Evolutionary conservation across 2,888 invertebrate species (phyloP).

Genomic region (Strigamia transsilvanica): DNA sequence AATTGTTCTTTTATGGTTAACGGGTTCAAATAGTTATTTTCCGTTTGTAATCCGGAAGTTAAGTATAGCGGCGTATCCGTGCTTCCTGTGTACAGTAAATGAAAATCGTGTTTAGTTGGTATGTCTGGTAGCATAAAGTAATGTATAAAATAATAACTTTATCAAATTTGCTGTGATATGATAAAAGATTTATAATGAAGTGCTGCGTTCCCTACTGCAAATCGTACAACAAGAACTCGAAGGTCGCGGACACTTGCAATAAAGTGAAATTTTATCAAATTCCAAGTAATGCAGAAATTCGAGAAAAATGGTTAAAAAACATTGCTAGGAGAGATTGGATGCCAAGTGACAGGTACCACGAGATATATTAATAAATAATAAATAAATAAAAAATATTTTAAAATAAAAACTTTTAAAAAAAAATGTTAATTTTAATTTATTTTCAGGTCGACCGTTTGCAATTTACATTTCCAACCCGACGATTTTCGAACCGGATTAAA

Average conservation of each 20-base stretch:
- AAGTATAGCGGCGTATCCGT: too few relatives aligned
- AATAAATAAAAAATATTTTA: too few relatives aligned
- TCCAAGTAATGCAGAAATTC: conserved; percentile 3
- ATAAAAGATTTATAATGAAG: background rate
- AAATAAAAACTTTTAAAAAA: too few relatives aligned
- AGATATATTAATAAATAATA: background rate
- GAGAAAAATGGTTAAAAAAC: conserved; percentile 19
- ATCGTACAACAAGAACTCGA: background rate
- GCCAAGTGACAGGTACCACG: background rate
- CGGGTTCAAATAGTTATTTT: too few relatives aligned
- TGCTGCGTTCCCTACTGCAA: background rate
- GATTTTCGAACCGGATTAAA: conserved; percentile 26
- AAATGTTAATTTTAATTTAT: background rate
- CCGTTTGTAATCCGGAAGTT: too few relatives aligned
- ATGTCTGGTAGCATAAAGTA: too few relatives aligned
- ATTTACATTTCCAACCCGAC: conserved; percentile 31
- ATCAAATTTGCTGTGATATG: too few relatives aligned
- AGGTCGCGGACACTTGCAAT: background rate
- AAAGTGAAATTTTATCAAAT: conserved; percentile 41
- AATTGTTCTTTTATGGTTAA: too few relatives aligned
- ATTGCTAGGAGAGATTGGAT: conserved; percentile 12
- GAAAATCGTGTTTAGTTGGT: too few relatives aligned
- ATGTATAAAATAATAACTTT: too few relatives aligned
- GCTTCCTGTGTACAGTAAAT: too few relatives aligned
- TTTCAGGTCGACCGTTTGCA: background rate